phyloP scores from a whole-genome alignment of 1,140 invertebrate genomes.

The Lineus longissimus region DNA sequence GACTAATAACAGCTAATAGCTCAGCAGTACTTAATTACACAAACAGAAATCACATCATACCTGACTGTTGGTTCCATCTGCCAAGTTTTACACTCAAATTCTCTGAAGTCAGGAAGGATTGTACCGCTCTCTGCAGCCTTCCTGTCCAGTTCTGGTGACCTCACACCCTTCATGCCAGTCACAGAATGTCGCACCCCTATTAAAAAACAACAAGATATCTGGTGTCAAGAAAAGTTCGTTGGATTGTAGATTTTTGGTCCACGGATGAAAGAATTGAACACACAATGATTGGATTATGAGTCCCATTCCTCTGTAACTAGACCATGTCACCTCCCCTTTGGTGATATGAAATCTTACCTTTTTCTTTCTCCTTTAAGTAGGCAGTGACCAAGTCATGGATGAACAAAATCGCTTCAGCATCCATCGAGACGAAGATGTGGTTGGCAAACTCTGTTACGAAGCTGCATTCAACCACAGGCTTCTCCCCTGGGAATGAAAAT shows the following conservation, averaged over 20 bases:
- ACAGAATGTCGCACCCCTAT: slow-evolving; percentile 3
- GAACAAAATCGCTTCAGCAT: slow-evolving; percentile 96
- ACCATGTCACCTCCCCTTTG: too few species aligned
- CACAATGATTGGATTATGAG: neutral
- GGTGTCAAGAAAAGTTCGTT: too few species aligned
- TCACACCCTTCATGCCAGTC: slow-evolving; percentile 17
- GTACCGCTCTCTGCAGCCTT: slow-evolving; percentile 50
- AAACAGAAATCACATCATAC: too few species aligned
- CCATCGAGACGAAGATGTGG: slow-evolving; percentile 95
- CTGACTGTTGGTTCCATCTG: slow-evolving; percentile 95
- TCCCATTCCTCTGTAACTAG: too few species aligned
- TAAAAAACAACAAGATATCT: neutral
- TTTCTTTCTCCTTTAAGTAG: slow-evolving; percentile 69
- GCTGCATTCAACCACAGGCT: slow-evolving; percentile 88
- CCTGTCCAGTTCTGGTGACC: slow-evolving; percentile 47
- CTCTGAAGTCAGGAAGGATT: slow-evolving; percentile 76
- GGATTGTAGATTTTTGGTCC: neutral
- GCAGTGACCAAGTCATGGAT: slow-evolving; percentile 94
- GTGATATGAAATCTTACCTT: slow-evolving; percentile 25
- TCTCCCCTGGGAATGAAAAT: slow-evolving; percentile 64
- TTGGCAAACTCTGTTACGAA: slow-evolving; percentile 98
- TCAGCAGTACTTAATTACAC: too few species aligned
- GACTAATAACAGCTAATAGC: too few species aligned
- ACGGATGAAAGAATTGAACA: neutral
- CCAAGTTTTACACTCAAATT: slow-evolving; percentile 94